These are phyloP conservation scores for Gonioctena quinquepunctata DNA, from an alignment of 1,140 invertebrate species.

Conservation along the genomic window DNA sequence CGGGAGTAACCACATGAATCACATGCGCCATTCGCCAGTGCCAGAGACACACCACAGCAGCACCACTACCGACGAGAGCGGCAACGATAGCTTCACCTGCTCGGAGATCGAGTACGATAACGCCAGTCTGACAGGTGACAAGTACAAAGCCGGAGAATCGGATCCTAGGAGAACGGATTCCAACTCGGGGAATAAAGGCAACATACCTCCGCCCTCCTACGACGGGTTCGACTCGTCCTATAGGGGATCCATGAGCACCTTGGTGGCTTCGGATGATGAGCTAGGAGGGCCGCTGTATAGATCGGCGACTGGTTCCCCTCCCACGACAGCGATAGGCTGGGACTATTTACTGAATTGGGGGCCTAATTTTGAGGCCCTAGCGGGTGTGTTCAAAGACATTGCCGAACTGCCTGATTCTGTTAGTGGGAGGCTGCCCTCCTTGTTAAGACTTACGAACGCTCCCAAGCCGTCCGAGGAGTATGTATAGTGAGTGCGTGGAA, in stretches of 20 bases:
- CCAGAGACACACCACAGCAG: conserved; percentile 75
- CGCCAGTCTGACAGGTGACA: conserved; percentile 79
- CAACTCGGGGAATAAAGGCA: conserved; percentile 58
- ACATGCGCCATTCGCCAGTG: conserved; percentile 70
- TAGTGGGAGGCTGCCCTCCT: conserved; percentile 66
- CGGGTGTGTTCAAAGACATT: conserved; percentile 95
- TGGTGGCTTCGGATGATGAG: conserved; percentile 92
- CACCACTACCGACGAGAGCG: conserved; percentile 91
- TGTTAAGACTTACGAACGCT: conserved; percentile 68
- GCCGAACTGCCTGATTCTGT: conserved; percentile 86
- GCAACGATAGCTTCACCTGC: conserved; percentile 96
- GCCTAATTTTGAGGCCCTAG: conserved; percentile 91
- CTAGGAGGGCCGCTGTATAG: conserved; percentile 74
- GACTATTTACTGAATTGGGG: conserved; percentile 95
- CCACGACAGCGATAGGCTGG: conserved; percentile 79
- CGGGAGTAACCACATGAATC: conserved; percentile 62
- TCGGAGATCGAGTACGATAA: conserved; percentile 98
- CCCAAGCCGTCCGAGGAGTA: conserved; percentile 81
- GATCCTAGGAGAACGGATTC: conserved; percentile 65
- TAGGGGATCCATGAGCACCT: conserved; percentile 87
- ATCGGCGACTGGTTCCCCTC: conserved; percentile 75
- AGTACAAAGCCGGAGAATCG: conserved; percentile 75
- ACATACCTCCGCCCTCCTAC: conserved; percentile 76
- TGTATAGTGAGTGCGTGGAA: conserved; percentile 59
- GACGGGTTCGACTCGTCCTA: conserved; percentile 94